These are phyloP conservation scores for Typhlichthys subterraneus DNA, from an alignment of 2,797 vertebrate genomes.

Conservation along the genomic window DNA sequence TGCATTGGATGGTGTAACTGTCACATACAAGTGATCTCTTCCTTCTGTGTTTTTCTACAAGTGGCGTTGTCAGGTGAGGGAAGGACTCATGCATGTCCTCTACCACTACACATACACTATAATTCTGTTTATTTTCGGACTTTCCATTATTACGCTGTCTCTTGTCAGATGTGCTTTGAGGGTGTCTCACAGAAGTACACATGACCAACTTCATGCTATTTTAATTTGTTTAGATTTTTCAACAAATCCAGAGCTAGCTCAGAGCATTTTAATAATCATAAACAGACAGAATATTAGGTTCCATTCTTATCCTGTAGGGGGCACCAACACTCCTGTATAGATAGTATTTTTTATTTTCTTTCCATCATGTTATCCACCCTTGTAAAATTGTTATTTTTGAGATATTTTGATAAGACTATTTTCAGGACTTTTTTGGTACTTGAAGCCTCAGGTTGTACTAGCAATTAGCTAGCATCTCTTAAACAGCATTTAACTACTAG, in stretches of 20 bases:
- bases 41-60: too few relatives aligned
- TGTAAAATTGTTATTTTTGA: constrained; percentile 44
- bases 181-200: too few relatives aligned
- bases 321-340: constrained; percentile 51
- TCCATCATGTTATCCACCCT: constrained; percentile 18
- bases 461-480: constrained; percentile 7
- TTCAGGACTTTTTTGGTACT: constrained; percentile 38
- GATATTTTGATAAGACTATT: constrained; percentile 42
- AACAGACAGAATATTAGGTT: constrained; percentile 10
- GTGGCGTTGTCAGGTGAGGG: too few relatives aligned
- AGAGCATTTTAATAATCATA: constrained; percentile 16
- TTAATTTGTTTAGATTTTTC: neutral
- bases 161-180: too few relatives aligned
- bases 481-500: too few relatives aligned
- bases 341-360: neutral
- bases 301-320: constrained; percentile 67
- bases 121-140: too few relatives aligned
- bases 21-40: too few relatives aligned
- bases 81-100: too few relatives aligned
- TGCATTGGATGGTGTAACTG: too few relatives aligned
- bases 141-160: too few relatives aligned
- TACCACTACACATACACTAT: too few relatives aligned
- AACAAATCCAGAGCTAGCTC: constrained; percentile 8
- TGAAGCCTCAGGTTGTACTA: constrained; percentile 14
- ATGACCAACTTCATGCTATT: too few relatives aligned